phyloP scores from a whole-genome alignment of 2,797 vertebrate genomes.

The Heliangelus exortis region DNA sequence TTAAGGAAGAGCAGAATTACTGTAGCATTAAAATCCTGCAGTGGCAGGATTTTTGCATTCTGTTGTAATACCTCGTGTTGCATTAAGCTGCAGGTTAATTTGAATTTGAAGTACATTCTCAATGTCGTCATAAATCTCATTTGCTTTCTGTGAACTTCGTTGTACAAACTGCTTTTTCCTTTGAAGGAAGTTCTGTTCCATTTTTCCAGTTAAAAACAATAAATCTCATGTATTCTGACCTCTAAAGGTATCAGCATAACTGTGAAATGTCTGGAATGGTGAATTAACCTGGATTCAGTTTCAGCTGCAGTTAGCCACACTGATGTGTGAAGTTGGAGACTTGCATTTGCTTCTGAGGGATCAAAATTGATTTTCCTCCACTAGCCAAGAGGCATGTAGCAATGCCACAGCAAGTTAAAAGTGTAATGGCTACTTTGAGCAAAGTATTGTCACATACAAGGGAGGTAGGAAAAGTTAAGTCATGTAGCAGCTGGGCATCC shows the following conservation, averaged over 20 bases:
- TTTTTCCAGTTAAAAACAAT: neutral
- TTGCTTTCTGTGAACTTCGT: constrained; percentile 4
- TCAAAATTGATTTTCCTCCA: constrained; percentile 44
- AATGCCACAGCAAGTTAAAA: constrained; percentile 25
- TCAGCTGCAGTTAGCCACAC: constrained; percentile 2
- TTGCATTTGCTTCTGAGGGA: constrained; percentile 61
- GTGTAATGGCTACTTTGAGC: neutral
- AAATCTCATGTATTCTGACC: neutral
- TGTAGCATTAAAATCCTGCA: constrained; percentile 53
- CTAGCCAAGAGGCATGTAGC: constrained; percentile 21
- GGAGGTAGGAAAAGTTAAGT: constrained; percentile 2
- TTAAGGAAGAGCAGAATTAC: constrained; percentile 11
- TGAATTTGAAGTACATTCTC: neutral
- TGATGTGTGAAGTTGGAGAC: constrained; percentile 18
- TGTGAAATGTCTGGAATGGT: neutral
- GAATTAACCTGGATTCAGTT: constrained; percentile 18
- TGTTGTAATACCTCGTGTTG: neutral
- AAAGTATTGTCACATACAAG: neutral
- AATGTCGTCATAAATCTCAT: neutral
- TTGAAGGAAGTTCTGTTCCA: constrained; percentile 10
- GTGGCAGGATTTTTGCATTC: constrained; percentile 25
- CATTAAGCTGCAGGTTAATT: neutral
- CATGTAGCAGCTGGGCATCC: neutral
- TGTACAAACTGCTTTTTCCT: constrained; percentile 32
- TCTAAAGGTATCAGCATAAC: constrained; percentile 1